Evolutionary conservation across 2,113 vertebrate species (phyloP).

Genomic region (Microcebus murinus): DNA sequence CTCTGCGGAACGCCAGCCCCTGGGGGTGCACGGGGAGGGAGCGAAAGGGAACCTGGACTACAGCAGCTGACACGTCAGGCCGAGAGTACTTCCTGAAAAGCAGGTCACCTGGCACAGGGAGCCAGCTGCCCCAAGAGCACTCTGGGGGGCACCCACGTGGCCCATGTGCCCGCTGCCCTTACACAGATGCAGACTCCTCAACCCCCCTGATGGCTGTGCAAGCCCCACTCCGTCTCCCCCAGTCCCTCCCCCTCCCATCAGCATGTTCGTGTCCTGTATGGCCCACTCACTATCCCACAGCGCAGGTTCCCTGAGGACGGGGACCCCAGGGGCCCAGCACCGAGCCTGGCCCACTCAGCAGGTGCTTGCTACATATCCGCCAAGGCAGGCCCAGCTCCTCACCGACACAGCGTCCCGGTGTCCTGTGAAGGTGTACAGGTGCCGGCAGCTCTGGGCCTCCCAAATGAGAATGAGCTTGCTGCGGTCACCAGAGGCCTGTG

Average conservation of each 20-base stretch:
- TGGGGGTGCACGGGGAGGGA: slow-evolving; percentile 63
- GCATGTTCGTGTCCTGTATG: neutral
- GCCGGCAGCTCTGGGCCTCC: slow-evolving; percentile 92
- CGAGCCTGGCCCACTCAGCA: neutral
- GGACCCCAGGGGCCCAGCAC: neutral
- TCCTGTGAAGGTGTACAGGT: slow-evolving; percentile 94
- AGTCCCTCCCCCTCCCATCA: neutral
- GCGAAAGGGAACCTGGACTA: neutral
- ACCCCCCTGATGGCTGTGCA: neutral
- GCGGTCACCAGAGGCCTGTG: slow-evolving; percentile 94
- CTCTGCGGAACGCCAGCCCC: slow-evolving; percentile 96
- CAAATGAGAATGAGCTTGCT: slow-evolving; percentile 97
- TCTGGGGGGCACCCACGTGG: no score
- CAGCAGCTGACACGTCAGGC: neutral
- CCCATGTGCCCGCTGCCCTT: neutral
- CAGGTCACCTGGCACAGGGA: neutral
- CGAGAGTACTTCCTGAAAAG: neutral
- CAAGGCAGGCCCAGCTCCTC: neutral
- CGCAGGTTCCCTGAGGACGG: neutral
- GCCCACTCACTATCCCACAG: neutral
- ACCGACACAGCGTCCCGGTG: slow-evolving; percentile 94
- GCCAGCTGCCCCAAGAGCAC: neutral
- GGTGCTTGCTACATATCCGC: accelerated
- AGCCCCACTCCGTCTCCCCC: accelerated
- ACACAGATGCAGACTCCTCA: neutral